These are phyloP conservation scores for human (Homo sapiens) DNA, from an alignment of 2,113 vertebrate species.

Conservation along the genomic window DNA sequence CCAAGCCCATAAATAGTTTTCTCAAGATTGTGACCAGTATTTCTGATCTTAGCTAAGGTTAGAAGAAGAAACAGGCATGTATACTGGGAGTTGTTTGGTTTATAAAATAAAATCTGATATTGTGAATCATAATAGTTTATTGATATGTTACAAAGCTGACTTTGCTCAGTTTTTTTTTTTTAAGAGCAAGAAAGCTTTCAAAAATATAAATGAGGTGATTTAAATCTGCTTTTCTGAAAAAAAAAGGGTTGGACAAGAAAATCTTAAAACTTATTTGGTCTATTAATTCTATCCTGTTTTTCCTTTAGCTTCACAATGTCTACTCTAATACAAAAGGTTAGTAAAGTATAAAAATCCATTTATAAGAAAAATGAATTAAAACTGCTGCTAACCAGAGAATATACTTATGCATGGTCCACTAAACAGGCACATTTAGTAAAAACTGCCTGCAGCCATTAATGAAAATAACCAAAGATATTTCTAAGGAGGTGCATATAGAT, in stretches of 20 bases:
- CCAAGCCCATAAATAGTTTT: slow-evolving; percentile 32
- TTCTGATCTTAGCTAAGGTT: slow-evolving; percentile 5
- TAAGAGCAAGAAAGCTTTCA: background rate
- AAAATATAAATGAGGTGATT: slow-evolving; percentile 35
- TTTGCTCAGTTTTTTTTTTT: background rate
- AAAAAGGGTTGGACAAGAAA: background rate
- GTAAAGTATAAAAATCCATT: slow-evolving; percentile 48
- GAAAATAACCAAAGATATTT: slow-evolving; percentile 35
- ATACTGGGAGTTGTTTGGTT: background rate
- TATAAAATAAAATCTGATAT: slow-evolving; percentile 42
- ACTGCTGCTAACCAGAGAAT: slow-evolving; percentile 31
- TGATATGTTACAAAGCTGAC: slow-evolving; percentile 5
- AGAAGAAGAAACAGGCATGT: slow-evolving; percentile 34
- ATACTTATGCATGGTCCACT: slow-evolving; percentile 46
- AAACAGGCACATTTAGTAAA: slow-evolving; percentile 42
- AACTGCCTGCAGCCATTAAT: slow-evolving; percentile 50
- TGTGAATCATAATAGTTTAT: slow-evolving; percentile 1
- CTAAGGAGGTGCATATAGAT: background rate
- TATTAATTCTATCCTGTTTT: slow-evolving; percentile 29
- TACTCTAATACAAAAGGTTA: slow-evolving; percentile 49
- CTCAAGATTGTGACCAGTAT: background rate
- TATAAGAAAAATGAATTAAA: slow-evolving; percentile 61
- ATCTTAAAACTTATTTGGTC: slow-evolving; percentile 28
- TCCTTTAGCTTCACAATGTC: slow-evolving; percentile 12
- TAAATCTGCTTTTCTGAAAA: background rate